A percentile compares a stretch with the other conserved stretches of the same genome.
Conservation (phyloP, 2,797 vertebrate genomes). For the Alauda arvensis region DNA sequence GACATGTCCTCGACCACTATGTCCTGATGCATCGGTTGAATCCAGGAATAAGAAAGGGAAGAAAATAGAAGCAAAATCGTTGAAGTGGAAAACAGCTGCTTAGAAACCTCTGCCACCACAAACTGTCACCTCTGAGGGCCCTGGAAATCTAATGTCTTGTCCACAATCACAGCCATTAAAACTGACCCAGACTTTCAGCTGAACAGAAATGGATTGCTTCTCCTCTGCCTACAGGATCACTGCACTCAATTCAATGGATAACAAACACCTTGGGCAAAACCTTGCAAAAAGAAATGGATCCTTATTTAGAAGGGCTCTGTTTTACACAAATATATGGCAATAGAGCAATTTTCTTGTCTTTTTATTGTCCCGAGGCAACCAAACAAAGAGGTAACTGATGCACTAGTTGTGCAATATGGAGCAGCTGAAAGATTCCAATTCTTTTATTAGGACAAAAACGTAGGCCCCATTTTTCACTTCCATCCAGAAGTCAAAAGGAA, state of each 20-base stretch:
- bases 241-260: background rate
- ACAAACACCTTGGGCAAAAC: background rate
- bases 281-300: background rate
- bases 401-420: background rate
- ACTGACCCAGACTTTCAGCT: background rate
- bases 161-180: background rate
- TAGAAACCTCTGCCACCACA: background rate
- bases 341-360: background rate
- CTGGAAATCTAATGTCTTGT: background rate
- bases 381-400: background rate
- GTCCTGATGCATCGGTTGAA: background rate
- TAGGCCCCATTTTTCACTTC: background rate
- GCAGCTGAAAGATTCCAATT: background rate
- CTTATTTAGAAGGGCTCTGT: background rate
- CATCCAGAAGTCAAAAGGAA: conserved; percentile 14
- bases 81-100: background rate
- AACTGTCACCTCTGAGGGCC: background rate
- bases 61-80: background rate
- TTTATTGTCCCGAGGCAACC: background rate
- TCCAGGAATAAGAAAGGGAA: background rate
- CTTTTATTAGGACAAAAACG: background rate
- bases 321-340: background rate
- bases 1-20: background rate
- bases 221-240: background rate
- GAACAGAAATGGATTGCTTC: background rate